Conservation (phyloP, 2,797 vertebrate species). For the Poeciliopsis presidionis region DNA sequence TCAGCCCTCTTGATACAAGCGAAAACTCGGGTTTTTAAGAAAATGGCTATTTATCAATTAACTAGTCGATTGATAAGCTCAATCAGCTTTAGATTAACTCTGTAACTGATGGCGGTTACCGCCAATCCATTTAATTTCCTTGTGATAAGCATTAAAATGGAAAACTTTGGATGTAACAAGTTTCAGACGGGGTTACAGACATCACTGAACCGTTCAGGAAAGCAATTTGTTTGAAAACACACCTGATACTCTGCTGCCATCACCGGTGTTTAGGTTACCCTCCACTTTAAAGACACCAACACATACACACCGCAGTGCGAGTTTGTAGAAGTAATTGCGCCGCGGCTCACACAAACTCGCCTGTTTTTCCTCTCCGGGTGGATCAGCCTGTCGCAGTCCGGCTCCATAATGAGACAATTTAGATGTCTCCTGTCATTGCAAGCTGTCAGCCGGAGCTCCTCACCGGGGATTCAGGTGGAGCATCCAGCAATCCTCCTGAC, state of each 20-base stretch:
- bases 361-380: slow-evolving; percentile 51
- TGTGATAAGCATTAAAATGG: background rate
- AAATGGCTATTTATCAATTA: no score
- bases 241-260: slow-evolving; percentile 13
- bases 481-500: slow-evolving; percentile 67
- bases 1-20: background rate
- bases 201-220: slow-evolving; percentile 3
- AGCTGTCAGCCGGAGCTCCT: slow-evolving; percentile 70
- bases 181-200: background rate
- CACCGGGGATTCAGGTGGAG: slow-evolving; percentile 60
- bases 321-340: slow-evolving; percentile 71
- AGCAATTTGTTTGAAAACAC: slow-evolving; percentile 12
- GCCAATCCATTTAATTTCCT: background rate
- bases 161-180: background rate
- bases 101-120: background rate
- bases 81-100: no score
- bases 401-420: slow-evolving; percentile 81
- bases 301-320: slow-evolving; percentile 39
- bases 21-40: no score
- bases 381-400: slow-evolving; percentile 74
- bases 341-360: slow-evolving; percentile 68
- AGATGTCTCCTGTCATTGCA: slow-evolving; percentile 75
- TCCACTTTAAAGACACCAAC: slow-evolving; percentile 41
- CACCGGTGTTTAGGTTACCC: slow-evolving; percentile 44
- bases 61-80: no score